Percentiles rank a stretch among this genome's conserved stretches.
phyloP scores from a whole-genome alignment of 2,797 vertebrate species.

The Acropternis orthonyx region DNA sequence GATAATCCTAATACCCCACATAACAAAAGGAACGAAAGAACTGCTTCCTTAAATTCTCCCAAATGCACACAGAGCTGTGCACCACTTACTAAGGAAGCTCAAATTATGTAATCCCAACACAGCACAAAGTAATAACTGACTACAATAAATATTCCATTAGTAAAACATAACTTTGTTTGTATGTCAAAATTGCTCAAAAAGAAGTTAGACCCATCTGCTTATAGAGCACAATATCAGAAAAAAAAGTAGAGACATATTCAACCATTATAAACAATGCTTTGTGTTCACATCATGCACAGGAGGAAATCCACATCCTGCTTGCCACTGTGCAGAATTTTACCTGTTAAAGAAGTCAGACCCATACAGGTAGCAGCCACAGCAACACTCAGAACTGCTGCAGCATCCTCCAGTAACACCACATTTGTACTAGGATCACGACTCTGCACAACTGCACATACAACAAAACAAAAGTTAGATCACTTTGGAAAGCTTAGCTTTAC shows the following conservation, averaged over 20 bases:
- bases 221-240: not conserved
- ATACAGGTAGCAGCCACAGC: constrained; percentile 90
- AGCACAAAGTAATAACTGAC: not conserved
- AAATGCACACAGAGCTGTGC: not conserved
- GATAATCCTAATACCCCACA: not conserved
- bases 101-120: not conserved
- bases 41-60: not conserved
- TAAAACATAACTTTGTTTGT: not conserved
- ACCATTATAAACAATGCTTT: not conserved
- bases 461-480: not conserved
- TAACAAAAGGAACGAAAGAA: not conserved
- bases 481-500: not conserved
- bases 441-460: constrained; percentile 85
- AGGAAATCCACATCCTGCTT: not conserved
- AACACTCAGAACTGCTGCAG: constrained; percentile 94
- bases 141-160: not conserved
- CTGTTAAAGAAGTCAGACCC: constrained; percentile 96
- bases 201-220: not conserved
- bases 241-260: not conserved
- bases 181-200: not conserved
- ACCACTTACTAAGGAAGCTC: not conserved
- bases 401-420: constrained; percentile 93
- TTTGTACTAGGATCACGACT: constrained; percentile 97
- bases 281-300: not conserved
- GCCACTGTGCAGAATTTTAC: constrained; percentile 70